phyloP scores from a whole-genome alignment of 2,888 invertebrate species.

The Strigamia crassipes region DNA sequence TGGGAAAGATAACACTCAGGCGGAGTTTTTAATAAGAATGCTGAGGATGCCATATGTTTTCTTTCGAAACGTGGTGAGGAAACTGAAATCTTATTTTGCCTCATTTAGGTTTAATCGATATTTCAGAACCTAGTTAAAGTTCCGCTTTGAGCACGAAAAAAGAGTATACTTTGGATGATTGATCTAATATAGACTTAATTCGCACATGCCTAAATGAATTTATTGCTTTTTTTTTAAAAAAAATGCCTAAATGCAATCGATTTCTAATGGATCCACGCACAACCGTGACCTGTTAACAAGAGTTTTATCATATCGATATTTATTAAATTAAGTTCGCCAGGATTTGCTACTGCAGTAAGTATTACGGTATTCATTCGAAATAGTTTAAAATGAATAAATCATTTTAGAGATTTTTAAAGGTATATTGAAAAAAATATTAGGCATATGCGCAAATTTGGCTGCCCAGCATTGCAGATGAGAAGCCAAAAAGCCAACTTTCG shows the following conservation, averaged over 20 bases:
- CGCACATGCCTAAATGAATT: not conserved
- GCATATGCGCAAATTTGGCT: not conserved
- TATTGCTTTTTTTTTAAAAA: not conserved
- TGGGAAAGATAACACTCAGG: not conserved
- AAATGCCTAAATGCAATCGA: not conserved
- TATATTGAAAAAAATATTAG: not conserved
- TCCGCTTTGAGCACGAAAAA: not conserved
- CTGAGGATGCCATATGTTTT: not conserved
- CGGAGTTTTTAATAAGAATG: not conserved
- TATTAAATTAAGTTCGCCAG: not conserved
- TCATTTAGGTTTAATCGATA: not conserved
- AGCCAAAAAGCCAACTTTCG: slow-evolving; percentile 41
- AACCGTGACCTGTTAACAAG: not conserved
- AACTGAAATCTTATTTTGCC: not conserved
- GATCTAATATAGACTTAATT: slow-evolving; percentile 15
- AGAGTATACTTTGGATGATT: not conserved
- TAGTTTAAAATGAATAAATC: not conserved
- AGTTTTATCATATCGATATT: not conserved
- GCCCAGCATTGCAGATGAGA: not conserved
- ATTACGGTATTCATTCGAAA: not conserved
- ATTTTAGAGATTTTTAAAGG: not conserved
- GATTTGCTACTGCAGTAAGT: not conserved
- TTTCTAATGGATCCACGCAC: not conserved
- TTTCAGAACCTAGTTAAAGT: not conserved
- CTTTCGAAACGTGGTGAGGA: not conserved